Percentiles rank a stretch among this genome's conserved stretches.
Evolutionary conservation across 2,113 vertebrate species (phyloP).

Genomic region (Sapajus apella): DNA sequence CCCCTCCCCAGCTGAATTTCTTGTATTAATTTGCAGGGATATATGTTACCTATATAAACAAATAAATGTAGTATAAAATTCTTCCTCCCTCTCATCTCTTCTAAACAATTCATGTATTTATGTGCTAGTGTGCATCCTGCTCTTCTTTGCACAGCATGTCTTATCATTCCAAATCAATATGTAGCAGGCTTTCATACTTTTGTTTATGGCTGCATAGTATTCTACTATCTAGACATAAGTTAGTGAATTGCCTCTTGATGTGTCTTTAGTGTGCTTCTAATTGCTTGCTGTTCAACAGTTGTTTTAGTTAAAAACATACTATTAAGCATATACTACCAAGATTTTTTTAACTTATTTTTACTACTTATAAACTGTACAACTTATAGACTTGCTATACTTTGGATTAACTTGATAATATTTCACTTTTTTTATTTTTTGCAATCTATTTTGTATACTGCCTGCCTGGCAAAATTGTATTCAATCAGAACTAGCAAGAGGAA

Average conservation of each 20-base stretch:
- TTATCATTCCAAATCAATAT: background rate
- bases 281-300: background rate
- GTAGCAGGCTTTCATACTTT: background rate
- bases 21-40: background rate
- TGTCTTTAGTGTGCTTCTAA: background rate
- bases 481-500: constrained; percentile 5
- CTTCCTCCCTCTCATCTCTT: background rate
- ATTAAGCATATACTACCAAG: background rate
- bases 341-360: constrained; percentile 23
- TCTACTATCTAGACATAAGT: background rate
- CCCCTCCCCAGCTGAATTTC: background rate
- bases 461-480: constrained; percentile 31
- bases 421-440: background rate
- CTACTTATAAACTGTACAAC: background rate
- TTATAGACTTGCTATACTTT: constrained; percentile 28
- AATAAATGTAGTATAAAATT: background rate
- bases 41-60: background rate
- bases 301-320: constrained; percentile 17
- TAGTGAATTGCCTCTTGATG: background rate
- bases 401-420: constrained; percentile 30
- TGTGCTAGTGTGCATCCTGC: background rate
- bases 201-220: background rate
- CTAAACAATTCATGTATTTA: background rate
- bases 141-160: background rate
- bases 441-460: constrained; percentile 15